Conservation (phyloP, 2,888 invertebrate species). For the Lasioglossum morio region DNA sequence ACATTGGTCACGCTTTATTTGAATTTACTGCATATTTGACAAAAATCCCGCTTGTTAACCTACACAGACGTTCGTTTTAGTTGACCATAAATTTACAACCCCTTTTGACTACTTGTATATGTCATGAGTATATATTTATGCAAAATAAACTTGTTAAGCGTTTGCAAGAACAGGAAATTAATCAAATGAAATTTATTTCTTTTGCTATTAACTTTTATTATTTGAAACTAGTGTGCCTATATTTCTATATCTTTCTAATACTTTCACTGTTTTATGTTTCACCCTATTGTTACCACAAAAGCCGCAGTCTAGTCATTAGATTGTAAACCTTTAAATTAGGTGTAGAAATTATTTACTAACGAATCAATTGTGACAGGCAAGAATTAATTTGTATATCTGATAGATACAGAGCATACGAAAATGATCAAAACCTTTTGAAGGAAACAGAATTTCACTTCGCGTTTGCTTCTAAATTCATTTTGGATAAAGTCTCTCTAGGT, state of each 20-base stretch:
- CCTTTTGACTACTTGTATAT: not conserved
- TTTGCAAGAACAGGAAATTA: not conserved
- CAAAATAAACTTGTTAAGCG: not conserved
- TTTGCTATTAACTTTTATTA: not conserved
- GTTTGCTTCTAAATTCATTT: not conserved
- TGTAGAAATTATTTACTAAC: not conserved
- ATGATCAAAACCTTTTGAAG: not conserved
- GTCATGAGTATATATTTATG: not conserved
- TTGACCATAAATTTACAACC: not conserved
- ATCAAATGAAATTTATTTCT: not conserved
- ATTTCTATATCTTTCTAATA: not conserved
- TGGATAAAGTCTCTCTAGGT: not conserved
- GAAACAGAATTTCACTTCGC: not conserved
- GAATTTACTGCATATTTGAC: not conserved
- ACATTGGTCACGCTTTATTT: not conserved
- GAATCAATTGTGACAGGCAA: not conserved
- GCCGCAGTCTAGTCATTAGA: not conserved
- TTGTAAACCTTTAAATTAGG: not conserved
- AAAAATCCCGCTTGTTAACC: not conserved
- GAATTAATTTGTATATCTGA: not conserved
- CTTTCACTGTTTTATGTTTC: not conserved
- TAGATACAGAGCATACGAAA: not conserved
- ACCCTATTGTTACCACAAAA: not conserved
- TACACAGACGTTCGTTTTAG: not conserved
- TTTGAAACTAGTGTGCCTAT: too few species aligned